Evolutionary conservation across 2,888 invertebrate genomes (phyloP).

Genomic region (Schizotus pectinicornis): DNA sequence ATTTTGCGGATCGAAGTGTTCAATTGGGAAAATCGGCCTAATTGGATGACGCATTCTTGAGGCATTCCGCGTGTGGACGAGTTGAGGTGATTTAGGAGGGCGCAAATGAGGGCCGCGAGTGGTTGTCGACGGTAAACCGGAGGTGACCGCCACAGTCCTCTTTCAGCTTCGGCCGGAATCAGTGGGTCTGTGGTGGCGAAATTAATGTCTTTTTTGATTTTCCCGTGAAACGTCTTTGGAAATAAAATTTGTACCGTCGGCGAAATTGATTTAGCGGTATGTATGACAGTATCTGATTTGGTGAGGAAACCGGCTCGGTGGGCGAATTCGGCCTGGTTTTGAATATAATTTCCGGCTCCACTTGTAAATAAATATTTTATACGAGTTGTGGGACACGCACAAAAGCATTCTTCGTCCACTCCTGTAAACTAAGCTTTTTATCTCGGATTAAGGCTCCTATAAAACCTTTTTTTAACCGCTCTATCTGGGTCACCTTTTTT

Average conservation of each 20-base stretch:
- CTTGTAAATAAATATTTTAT: conserved; percentile 23
- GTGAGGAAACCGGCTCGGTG: no score
- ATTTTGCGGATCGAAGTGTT: conserved; percentile 29
- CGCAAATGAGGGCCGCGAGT: conserved; percentile 31
- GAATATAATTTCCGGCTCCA: neutral
- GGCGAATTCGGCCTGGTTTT: no score
- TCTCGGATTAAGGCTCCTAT: conserved; percentile 40
- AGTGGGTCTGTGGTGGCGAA: neutral
- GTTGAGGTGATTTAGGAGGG: conserved; percentile 39
- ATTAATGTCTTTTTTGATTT: neutral
- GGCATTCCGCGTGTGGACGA: conserved; percentile 38
- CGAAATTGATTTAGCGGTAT: no score
- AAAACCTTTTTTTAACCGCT: conserved; percentile 33
- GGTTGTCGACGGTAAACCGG: conserved; percentile 15
- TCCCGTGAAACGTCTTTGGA: neutral
- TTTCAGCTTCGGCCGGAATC: conserved; percentile 11
- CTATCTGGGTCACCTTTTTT: conserved; percentile 37
- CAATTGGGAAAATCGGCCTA: conserved; percentile 42
- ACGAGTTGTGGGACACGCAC: conserved; percentile 30
- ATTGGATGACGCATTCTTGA: conserved; percentile 47
- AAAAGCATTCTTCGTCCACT: conserved; percentile 38
- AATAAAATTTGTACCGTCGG: no score
- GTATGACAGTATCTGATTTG: no score
- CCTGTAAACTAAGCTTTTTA: conserved; percentile 38
- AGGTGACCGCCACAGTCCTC: conserved; percentile 20